These are phyloP conservation scores for Cryptocheilus praepositus DNA, from an alignment of 2,888 invertebrate genomes.

Conservation along the genomic window DNA sequence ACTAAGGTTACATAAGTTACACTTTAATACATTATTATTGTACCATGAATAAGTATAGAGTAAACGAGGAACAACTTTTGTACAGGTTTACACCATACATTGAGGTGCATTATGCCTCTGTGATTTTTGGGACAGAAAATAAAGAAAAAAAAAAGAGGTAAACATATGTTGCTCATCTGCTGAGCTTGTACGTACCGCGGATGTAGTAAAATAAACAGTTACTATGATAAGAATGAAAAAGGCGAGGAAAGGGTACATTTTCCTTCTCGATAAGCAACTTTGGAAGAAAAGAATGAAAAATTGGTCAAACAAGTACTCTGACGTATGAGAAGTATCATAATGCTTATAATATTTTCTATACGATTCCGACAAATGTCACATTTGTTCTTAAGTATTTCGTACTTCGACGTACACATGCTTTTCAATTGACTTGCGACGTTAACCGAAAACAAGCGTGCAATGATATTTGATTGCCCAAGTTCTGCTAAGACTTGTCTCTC, in stretches of 20 bases:
- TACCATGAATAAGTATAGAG: constrained; percentile 64
- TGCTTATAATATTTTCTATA: constrained; percentile 5
- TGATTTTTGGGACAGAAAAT: constrained; percentile 69
- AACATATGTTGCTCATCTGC: constrained; percentile 49
- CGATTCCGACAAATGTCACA: neutral
- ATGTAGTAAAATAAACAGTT: constrained; percentile 32
- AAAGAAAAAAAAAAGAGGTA: constrained; percentile 44
- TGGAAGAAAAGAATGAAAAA: constrained; percentile 12
- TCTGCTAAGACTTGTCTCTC: constrained; percentile 43
- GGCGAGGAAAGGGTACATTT: constrained; percentile 32
- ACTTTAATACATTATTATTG: constrained; percentile 74
- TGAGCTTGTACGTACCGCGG: constrained; percentile 43
- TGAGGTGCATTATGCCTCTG: constrained; percentile 62
- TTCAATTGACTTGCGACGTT: constrained; percentile 19
- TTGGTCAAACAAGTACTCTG: too few relatives aligned
- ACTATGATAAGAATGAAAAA: constrained; percentile 30
- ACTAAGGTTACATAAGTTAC: constrained; percentile 74
- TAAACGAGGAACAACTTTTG: constrained; percentile 66
- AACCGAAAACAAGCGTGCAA: constrained; percentile 12
- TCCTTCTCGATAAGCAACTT: constrained; percentile 16
- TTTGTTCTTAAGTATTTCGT: constrained; percentile 7
- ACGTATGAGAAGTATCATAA: neutral
- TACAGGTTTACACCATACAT: constrained; percentile 66
- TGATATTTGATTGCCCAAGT: constrained; percentile 25
- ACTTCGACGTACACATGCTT: constrained; percentile 10